phyloP scores from a whole-genome alignment of 2,888 invertebrate genomes.

The Neria commutata region DNA sequence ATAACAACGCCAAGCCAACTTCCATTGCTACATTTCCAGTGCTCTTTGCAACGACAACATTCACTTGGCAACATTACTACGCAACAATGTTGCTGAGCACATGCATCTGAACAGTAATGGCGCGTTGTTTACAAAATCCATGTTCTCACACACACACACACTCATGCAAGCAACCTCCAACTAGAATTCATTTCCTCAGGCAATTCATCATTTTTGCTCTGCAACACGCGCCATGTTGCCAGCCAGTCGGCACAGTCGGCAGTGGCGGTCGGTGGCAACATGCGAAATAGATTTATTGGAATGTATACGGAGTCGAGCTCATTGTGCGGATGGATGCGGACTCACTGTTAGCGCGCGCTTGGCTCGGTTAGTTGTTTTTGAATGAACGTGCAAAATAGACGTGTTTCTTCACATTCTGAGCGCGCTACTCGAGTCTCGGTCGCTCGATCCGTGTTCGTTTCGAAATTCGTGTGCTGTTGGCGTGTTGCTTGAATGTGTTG shows the following conservation, averaged over 20 bases:
- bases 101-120: background rate
- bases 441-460: conserved; percentile 34
- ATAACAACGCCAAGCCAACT: conserved; percentile 15
- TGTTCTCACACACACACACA: conserved; percentile 41
- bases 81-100: conserved; percentile 8
- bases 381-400: conserved; percentile 61
- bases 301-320: conserved; percentile 53
- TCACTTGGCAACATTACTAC: background rate
- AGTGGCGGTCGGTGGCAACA: conserved; percentile 47
- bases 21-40: conserved; percentile 44
- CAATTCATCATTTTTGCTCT: conserved; percentile 36
- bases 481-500: too few species aligned
- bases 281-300: conserved; percentile 51
- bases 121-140: background rate
- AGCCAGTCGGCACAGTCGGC: conserved; percentile 26
- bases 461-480: conserved; percentile 19
- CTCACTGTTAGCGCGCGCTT: conserved; percentile 43
- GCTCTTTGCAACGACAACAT: background rate
- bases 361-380: conserved; percentile 61
- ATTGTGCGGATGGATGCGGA: too few species aligned
- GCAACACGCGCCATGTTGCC: conserved; percentile 34
- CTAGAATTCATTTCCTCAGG: conserved; percentile 29
- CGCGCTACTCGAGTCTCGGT: too few species aligned
- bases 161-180: conserved; percentile 23
- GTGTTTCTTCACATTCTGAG: too few species aligned